Percentiles rank a stretch among this genome's conserved stretches.
Conservation (phyloP, 2,797 vertebrate species). For the Morelia viridis region DNA sequence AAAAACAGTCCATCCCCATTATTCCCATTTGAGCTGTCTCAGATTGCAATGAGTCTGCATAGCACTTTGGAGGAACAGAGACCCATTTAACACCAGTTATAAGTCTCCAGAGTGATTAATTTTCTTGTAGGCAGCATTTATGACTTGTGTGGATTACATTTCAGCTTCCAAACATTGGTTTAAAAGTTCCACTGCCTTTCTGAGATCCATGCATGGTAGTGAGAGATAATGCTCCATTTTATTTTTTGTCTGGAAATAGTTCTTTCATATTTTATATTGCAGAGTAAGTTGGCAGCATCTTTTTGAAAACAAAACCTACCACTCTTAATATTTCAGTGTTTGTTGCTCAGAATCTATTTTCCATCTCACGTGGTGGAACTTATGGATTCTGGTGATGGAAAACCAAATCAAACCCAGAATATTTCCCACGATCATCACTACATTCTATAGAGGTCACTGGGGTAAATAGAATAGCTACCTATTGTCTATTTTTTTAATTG, state of each 20-base stretch:
- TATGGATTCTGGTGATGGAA: conserved; percentile 35
- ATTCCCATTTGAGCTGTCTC: background rate
- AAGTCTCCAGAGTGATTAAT: background rate
- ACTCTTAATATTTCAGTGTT: conserved; percentile 52
- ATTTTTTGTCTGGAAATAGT: background rate
- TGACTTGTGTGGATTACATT: background rate
- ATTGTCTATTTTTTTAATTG: background rate
- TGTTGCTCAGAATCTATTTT: conserved; percentile 51
- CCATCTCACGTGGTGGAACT: conserved; percentile 31
- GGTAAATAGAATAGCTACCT: background rate
- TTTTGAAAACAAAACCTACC: conserved; percentile 23
- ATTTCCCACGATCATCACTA: background rate
- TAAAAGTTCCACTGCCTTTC: background rate
- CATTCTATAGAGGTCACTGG: background rate
- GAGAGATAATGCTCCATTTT: background rate
- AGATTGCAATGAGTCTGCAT: background rate
- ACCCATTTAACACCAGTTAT: background rate
- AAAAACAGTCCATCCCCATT: background rate
- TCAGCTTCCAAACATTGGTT: background rate
- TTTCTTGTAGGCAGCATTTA: background rate
- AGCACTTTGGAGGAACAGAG: background rate
- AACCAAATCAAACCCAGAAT: conserved; percentile 29
- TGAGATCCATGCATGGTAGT: background rate
- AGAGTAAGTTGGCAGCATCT: conserved; percentile 42
- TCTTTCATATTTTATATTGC: conserved; percentile 1